phyloP scores from a whole-genome alignment of 2,113 vertebrate species.

The Pteronura brasiliensis region DNA sequence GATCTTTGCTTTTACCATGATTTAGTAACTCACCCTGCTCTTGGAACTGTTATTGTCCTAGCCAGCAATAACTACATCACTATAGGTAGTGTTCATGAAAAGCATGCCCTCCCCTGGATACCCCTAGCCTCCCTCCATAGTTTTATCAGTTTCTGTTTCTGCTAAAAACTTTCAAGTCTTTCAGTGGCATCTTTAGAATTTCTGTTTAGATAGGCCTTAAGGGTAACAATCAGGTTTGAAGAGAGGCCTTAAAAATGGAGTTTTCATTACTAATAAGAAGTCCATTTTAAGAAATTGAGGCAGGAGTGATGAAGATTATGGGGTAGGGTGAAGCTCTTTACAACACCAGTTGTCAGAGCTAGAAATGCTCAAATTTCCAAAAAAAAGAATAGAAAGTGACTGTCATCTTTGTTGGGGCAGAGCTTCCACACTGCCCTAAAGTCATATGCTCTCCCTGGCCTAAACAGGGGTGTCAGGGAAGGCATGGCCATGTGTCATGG shows the following conservation, averaged over 20 bases:
- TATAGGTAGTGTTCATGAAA: background rate
- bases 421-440: background rate
- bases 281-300: background rate
- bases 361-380: background rate
- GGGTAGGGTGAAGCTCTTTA: background rate
- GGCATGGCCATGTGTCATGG: too few species aligned
- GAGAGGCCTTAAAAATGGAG: background rate
- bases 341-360: background rate
- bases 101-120: background rate
- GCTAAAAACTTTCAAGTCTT: background rate
- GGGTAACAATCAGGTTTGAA: background rate
- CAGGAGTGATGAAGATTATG: background rate
- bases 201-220: background rate
- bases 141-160: background rate
- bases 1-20: background rate
- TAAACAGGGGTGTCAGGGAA: background rate
- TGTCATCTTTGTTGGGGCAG: background rate
- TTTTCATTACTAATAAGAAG: background rate
- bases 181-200: background rate
- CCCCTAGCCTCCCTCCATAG: fast-evolving
- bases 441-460: background rate
- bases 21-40: background rate
- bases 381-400: background rate
- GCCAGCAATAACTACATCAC: background rate
- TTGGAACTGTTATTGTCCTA: background rate